phyloP scores from a whole-genome alignment of 2,797 vertebrate genomes.

The Onychomys leucogaster region DNA sequence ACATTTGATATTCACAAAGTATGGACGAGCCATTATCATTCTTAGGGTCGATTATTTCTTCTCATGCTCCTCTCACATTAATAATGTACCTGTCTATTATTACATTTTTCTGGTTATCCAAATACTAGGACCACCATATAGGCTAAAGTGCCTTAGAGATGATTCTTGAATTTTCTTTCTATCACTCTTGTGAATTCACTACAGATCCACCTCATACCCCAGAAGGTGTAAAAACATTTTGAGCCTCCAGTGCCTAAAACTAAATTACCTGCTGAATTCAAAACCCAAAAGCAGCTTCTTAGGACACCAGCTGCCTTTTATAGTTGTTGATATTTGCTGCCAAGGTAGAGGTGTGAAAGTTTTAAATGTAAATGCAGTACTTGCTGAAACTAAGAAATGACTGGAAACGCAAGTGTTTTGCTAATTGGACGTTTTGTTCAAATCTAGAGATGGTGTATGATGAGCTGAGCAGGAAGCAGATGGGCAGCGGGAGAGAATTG shows the following conservation, averaged over 20 bases:
- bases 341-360: background rate
- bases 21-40: background rate
- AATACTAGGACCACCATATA: background rate
- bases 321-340: background rate
- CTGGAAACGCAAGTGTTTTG: background rate
- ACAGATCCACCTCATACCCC: background rate
- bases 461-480: background rate
- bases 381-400: conserved; percentile 19
- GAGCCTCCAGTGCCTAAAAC: background rate
- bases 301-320: background rate
- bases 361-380: conserved; percentile 4
- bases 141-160: background rate
- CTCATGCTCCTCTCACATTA: background rate
- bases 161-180: background rate
- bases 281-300: background rate
- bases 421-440: background rate
- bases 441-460: background rate
- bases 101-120: conserved; percentile 22
- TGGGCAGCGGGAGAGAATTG: background rate
- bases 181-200: background rate
- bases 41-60: conserved; percentile 6
- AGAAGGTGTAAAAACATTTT: background rate
- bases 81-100: background rate
- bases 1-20: background rate
- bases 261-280: background rate